Conservation (phyloP, 2,797 vertebrate genomes). For the Poecilia gillii region DNA sequence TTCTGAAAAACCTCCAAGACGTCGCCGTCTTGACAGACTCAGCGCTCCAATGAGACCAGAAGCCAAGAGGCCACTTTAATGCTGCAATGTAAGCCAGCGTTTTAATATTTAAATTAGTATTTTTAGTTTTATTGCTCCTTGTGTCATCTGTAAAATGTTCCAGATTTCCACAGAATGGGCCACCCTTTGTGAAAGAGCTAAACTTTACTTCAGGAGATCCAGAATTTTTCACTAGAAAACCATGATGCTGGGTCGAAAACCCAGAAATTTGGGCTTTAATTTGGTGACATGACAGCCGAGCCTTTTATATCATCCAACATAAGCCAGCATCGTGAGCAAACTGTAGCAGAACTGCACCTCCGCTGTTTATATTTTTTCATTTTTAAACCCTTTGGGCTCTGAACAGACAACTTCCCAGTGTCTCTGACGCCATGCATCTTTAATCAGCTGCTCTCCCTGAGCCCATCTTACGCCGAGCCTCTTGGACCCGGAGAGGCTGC, state of each 20-base stretch:
- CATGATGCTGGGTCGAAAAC: not conserved
- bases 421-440: not conserved
- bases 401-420: not conserved
- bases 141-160: not conserved
- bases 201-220: not conserved
- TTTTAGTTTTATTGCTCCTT: not conserved
- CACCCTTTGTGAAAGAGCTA: not conserved
- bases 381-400: not conserved
- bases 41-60: not conserved
- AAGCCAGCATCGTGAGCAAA: not conserved
- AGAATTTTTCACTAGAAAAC: not conserved
- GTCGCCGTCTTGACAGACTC: not conserved
- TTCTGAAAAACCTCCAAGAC: not conserved
- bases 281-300: not conserved
- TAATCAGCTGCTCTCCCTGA: not conserved
- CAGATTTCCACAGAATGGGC: not conserved
- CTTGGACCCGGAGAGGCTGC: not conserved
- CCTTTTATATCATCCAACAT: not conserved
- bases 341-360: not conserved
- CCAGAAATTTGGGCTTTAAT: not conserved
- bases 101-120: not conserved
- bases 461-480: not conserved
- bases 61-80: not conserved
- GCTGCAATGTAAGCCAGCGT: not conserved
- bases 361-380: not conserved